A percentile compares a stretch with the other conserved stretches of the same genome.
Conservation (phyloP, 2,797 vertebrate species). For the Thalassophryne amazonica region DNA sequence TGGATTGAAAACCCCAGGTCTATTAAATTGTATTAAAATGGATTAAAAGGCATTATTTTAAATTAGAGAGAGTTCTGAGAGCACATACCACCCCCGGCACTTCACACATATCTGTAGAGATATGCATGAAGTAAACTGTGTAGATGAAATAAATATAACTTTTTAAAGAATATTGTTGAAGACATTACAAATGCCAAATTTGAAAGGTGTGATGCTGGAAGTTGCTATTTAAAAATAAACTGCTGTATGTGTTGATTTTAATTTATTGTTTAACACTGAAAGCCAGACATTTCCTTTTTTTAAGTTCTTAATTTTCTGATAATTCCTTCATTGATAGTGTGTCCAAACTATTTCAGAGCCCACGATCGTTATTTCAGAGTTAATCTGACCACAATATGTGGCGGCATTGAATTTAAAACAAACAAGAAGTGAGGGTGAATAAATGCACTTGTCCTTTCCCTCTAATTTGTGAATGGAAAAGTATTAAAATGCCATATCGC, state of each 20-base stretch:
- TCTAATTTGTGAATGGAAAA: no score
- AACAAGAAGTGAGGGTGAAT: neutral
- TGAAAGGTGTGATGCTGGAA: neutral
- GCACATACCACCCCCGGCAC: no score
- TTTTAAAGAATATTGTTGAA: slow-evolving; percentile 25
- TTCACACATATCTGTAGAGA: no score
- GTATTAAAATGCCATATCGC: slow-evolving; percentile 30
- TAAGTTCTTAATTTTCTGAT: neutral
- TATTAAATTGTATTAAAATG: no score
- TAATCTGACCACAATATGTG: slow-evolving; percentile 16
- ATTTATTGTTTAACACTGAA: neutral
- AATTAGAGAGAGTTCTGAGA: no score
- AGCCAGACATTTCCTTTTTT: neutral
- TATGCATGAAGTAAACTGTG: no score
- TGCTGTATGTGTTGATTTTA: slow-evolving; percentile 3
- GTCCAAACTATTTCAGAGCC: neutral
- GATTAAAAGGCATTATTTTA: no score
- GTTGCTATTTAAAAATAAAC: neutral
- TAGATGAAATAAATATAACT: no score
- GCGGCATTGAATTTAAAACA: no score
- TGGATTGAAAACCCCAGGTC: no score
- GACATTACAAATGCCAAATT: slow-evolving; percentile 32
- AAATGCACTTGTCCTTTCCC: no score
- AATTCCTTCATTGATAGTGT: neutral
- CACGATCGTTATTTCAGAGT: neutral